These are phyloP conservation scores for Rallus crepitans DNA, from an alignment of 2,797 vertebrate genomes.

Conservation along the genomic window DNA sequence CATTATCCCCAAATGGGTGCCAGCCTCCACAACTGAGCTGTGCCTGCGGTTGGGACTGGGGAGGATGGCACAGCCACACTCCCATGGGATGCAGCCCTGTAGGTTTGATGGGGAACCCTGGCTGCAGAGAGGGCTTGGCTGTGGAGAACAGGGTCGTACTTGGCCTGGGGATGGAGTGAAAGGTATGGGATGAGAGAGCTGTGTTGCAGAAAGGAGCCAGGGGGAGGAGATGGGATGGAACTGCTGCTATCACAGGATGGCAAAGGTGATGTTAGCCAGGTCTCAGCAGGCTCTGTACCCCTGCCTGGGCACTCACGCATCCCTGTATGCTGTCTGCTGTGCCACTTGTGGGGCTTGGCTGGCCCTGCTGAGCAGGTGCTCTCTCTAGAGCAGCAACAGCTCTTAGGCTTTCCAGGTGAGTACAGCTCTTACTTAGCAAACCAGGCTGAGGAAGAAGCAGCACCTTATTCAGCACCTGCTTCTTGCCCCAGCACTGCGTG, in stretches of 20 bases:
- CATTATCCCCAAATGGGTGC: rapidly evolving
- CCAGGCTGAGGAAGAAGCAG: neutral
- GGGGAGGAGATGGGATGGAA: neutral
- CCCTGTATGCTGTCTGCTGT: rapidly evolving
- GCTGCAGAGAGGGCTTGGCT: neutral
- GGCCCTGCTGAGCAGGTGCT: neutral
- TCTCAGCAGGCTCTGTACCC: neutral
- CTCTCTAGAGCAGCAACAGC: neutral
- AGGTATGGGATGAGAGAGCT: rapidly evolving
- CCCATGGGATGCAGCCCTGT: neutral
- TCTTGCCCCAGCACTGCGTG: neutral
- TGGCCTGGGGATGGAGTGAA: neutral
- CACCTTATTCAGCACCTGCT: neutral
- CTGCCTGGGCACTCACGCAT: rapidly evolving
- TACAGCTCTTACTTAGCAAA: neutral
- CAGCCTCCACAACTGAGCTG: neutral
- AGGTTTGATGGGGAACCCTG: neutral
- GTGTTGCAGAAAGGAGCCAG: neutral
- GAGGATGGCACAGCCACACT: neutral
- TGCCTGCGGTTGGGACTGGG: neutral
- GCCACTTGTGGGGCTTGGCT: neutral
- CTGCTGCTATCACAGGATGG: neutral
- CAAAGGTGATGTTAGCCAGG: neutral
- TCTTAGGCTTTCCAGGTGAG: neutral
- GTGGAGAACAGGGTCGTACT: rapidly evolving